phyloP scores from a whole-genome alignment of 30 jellyfish, hydroid and myxozoan species.

The Calvadosia cruxmelitensis region DNA sequence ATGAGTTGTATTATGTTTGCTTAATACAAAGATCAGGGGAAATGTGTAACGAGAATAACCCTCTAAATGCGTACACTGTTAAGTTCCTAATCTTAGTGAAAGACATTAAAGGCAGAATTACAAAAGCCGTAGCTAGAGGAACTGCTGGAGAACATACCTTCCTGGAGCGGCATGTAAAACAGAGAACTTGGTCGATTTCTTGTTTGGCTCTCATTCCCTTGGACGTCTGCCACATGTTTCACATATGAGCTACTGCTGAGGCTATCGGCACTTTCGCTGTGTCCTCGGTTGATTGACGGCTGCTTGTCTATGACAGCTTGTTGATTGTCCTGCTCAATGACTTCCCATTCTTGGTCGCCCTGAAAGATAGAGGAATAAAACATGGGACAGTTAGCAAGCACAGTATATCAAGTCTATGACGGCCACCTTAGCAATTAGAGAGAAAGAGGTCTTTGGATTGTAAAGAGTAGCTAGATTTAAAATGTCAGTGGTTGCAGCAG shows the following conservation, averaged over 20 bases:
- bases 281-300: neutral
- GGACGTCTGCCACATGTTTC: neutral
- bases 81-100: too few relatives aligned
- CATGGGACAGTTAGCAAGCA: too few relatives aligned
- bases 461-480: too few relatives aligned
- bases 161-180: slow-evolving; percentile 70
- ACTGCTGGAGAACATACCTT: too few relatives aligned
- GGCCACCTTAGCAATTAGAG: neutral
- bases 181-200: slow-evolving; percentile 27
- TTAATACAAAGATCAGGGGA: too few relatives aligned
- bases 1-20: neutral
- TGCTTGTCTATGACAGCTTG: neutral
- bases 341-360: slow-evolving; percentile 84
- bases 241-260: neutral
- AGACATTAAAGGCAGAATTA: too few relatives aligned
- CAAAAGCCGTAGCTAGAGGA: too few relatives aligned
- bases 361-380: neutral
- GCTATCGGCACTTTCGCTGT: neutral
- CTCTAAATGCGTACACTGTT: too few relatives aligned
- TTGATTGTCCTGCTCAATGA: slow-evolving; percentile 17
- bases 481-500: too few relatives aligned
- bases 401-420: too few relatives aligned
- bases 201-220: neutral
- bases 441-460: too few relatives aligned
- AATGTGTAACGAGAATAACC: too few relatives aligned